A percentile compares a stretch with the other conserved stretches of the same genome.
Evolutionary conservation across 2,113 vertebrate genomes (phyloP).

Genomic region (Peucedramus taeniatus): DNA sequence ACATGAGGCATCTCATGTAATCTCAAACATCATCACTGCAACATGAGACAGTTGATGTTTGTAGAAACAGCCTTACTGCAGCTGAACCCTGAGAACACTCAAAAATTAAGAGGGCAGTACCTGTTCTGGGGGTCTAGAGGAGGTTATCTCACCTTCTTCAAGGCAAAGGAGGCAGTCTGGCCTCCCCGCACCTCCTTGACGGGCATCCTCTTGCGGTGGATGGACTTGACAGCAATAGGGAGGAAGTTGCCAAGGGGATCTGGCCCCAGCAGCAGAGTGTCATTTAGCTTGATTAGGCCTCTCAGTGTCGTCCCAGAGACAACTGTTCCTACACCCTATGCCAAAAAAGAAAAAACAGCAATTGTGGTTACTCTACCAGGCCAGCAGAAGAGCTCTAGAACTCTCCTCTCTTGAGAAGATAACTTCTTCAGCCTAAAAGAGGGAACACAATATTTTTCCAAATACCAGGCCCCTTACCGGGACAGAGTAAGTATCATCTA

Average conservation of each 20-base stretch:
- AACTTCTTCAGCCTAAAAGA: not conserved
- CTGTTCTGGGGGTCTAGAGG: not conserved
- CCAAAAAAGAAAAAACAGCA: not conserved
- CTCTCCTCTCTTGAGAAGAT: not conserved
- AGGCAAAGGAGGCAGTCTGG: slow-evolving; percentile 95
- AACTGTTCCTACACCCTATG: slow-evolving; percentile 94
- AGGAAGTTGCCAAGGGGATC: slow-evolving; percentile 95
- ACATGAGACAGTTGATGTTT: not conserved
- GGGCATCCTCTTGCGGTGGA: slow-evolving; percentile 97
- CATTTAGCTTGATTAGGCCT: slow-evolving; percentile 93
- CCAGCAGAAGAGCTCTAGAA: not conserved
- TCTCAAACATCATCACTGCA: too few relatives aligned
- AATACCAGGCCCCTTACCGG: slow-evolving; percentile 76
- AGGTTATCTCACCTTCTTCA: slow-evolving; percentile 86
- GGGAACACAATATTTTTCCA: not conserved
- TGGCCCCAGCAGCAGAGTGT: slow-evolving; percentile 91
- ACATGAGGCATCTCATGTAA: too few relatives aligned
- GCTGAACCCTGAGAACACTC: not conserved
- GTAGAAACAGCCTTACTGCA: not conserved
- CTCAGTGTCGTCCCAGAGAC: slow-evolving; percentile 95
- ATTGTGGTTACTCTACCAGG: not conserved
- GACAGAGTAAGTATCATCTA: slow-evolving; percentile 98
- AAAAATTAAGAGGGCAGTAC: not conserved
- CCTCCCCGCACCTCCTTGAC: slow-evolving; percentile 96
- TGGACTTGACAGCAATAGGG: slow-evolving; percentile 94